Conservation (phyloP, 2,113 vertebrate genomes). For the Podarcis raffonei region DNA sequence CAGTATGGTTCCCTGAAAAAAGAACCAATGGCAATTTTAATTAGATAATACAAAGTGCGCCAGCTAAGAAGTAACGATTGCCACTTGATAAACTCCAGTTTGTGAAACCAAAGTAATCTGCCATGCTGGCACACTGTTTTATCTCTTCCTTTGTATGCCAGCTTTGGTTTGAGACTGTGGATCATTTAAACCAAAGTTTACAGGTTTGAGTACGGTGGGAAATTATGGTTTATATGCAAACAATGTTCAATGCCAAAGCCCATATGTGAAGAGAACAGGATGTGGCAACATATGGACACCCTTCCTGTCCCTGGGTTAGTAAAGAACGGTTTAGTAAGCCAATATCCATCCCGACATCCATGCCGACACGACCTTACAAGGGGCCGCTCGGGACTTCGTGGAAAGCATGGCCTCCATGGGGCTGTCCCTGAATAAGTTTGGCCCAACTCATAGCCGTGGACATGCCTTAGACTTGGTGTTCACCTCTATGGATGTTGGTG, state of each 20-base stretch:
- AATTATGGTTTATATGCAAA: neutral
- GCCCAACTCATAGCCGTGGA: too few species aligned
- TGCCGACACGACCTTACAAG: too few species aligned
- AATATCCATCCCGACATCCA: too few species aligned
- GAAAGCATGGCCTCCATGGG: too few species aligned
- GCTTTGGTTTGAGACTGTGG: neutral
- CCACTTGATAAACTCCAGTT: neutral
- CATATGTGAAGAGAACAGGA: too few species aligned
- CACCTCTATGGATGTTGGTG: too few species aligned
- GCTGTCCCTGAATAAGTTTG: too few species aligned
- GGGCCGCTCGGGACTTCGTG: too few species aligned
- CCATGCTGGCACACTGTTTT: neutral
- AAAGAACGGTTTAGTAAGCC: neutral
- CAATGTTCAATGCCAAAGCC: too few species aligned
- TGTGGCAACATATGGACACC: neutral
- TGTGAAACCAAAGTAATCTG: neutral
- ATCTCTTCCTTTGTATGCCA: neutral
- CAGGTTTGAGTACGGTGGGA: neutral
- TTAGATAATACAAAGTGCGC: neutral
- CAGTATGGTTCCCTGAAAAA: neutral
- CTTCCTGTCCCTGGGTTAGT: neutral
- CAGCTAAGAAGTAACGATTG: neutral
- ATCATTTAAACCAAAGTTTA: neutral
- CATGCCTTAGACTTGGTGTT: too few species aligned
- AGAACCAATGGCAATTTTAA: neutral